A percentile compares a stretch with the other conserved stretches of the same genome.
These are phyloP conservation scores for Chymomyza procnemis DNA, from an alignment of 2,888 invertebrate genomes.

Conservation along the genomic window DNA sequence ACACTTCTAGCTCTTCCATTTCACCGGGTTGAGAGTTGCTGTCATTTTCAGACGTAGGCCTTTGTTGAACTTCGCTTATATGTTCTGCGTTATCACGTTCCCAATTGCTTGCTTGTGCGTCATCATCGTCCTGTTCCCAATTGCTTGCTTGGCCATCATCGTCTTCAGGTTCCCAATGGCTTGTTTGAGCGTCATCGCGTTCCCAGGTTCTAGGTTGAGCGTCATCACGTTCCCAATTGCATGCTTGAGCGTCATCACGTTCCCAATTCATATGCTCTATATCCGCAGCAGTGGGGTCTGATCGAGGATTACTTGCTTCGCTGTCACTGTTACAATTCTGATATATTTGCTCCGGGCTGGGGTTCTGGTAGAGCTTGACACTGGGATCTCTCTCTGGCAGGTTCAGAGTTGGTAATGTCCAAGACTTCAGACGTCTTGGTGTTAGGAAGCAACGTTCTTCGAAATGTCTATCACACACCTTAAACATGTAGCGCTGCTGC, in stretches of 20 bases:
- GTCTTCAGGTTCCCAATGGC: too few species aligned
- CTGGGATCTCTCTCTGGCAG: conserved; percentile 34
- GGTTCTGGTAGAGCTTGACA: conserved; percentile 25
- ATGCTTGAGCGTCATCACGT: not conserved
- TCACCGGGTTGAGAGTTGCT: conserved; percentile 30
- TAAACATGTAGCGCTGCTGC: conserved; percentile 57
- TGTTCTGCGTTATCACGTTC: not conserved
- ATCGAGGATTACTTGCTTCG: not conserved
- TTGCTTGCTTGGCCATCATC: too few species aligned
- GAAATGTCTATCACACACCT: conserved; percentile 69
- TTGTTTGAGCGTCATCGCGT: too few species aligned
- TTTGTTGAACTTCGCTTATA: not conserved
- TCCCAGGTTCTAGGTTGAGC: too few species aligned
- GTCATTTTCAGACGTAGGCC: not conserved
- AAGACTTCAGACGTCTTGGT: conserved; percentile 56
- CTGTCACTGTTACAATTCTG: not conserved
- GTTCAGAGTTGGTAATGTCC: conserved; percentile 69
- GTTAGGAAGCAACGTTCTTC: conserved; percentile 55
- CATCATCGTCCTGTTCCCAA: too few species aligned
- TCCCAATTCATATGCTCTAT: not conserved
- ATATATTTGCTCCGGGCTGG: conserved; percentile 28
- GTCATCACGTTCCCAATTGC: too few species aligned
- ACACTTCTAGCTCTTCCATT: conserved; percentile 46
- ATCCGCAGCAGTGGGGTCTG: conserved; percentile 20
- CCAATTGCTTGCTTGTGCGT: too few species aligned